These are phyloP conservation scores for Trichomalopsis sarcophagae DNA, from an alignment of 1,140 invertebrate species.

Conservation along the genomic window DNA sequence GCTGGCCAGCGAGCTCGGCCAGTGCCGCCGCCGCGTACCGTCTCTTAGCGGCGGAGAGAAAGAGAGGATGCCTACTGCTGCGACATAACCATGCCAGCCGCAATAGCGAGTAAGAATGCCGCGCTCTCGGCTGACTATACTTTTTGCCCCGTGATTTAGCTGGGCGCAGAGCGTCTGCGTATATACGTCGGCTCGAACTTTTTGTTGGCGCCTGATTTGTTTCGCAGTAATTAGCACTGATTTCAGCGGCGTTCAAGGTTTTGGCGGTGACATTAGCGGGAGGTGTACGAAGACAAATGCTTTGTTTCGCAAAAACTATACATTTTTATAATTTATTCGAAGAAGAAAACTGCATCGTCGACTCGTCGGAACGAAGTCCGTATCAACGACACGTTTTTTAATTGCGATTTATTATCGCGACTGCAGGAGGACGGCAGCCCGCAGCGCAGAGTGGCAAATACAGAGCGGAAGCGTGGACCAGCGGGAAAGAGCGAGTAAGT, in stretches of 20 bases:
- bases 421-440: too few relatives aligned
- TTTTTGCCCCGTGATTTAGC: slow-evolving; percentile 30
- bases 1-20: slow-evolving; percentile 57
- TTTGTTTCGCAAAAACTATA: too few relatives aligned
- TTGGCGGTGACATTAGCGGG: background rate
- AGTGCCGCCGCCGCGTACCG: slow-evolving; percentile 69
- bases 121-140: background rate
- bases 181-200: background rate
- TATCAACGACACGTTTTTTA: background rate
- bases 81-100: slow-evolving; percentile 52
- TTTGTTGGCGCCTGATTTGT: background rate
- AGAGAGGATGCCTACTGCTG: slow-evolving; percentile 22
- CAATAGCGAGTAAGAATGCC: slow-evolving; percentile 46
- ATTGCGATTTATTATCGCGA: slow-evolving; percentile 22
- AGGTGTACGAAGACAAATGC: background rate
- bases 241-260: background rate
- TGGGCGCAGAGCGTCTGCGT: background rate
- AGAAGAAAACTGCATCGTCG: too few relatives aligned
- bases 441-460: background rate
- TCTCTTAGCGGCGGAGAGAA: slow-evolving; percentile 49
- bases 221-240: background rate
- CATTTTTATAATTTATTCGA: too few relatives aligned
- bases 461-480: slow-evolving; percentile 18
- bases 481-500: slow-evolving; percentile 49
- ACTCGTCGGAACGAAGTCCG: too few relatives aligned